Conservation (phyloP, 2,113 vertebrate species). For the Pseudorectes ferrugineus region DNA sequence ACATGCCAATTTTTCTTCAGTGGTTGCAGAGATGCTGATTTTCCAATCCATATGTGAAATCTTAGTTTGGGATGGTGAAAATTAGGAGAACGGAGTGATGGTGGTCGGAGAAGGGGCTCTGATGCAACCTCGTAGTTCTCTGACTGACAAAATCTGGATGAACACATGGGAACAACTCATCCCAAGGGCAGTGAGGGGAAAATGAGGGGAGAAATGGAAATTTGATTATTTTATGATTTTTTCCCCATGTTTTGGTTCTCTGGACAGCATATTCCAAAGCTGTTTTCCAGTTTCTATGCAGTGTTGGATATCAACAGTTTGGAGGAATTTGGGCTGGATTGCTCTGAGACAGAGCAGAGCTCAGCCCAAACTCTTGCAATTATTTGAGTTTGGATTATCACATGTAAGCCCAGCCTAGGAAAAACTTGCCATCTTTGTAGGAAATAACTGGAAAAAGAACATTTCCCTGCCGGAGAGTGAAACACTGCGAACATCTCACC, state of each 20-base stretch:
- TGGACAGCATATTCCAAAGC: accelerated
- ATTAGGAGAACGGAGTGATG: background rate
- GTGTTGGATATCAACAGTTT: background rate
- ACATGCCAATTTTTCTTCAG: background rate
- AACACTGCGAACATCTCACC: background rate
- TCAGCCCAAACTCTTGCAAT: background rate
- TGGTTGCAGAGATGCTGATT: background rate
- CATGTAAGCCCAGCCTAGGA: accelerated
- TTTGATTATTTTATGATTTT: background rate
- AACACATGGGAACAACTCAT: accelerated
- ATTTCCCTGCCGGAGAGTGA: background rate
- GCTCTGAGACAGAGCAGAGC: background rate
- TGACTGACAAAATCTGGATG: background rate
- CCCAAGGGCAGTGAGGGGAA: background rate
- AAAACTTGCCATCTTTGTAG: background rate
- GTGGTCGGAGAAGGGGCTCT: background rate
- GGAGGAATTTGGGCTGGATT: background rate
- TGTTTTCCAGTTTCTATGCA: background rate
- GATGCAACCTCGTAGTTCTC: accelerated
- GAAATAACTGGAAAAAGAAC: background rate
- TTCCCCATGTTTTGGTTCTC: background rate
- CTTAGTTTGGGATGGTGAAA: background rate
- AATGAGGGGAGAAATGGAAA: background rate
- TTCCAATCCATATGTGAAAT: background rate
- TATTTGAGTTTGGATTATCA: background rate